Evolutionary conservation across 2,888 invertebrate species (phyloP).

Genomic region (Orchesella flavescens): DNA sequence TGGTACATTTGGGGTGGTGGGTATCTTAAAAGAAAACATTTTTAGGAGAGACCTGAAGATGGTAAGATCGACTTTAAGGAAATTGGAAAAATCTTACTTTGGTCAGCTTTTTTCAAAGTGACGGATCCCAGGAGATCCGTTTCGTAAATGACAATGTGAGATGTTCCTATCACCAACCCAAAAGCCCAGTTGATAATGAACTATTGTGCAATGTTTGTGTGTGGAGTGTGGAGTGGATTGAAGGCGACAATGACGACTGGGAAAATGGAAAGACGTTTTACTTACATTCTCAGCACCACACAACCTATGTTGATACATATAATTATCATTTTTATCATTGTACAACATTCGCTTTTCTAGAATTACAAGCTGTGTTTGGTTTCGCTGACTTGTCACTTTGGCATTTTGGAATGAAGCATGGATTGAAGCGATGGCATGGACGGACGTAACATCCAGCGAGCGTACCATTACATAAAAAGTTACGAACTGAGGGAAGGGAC

Average conservation of each 20-base stretch:
- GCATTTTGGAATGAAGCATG: constrained; percentile 43
- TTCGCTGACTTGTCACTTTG: constrained; percentile 59
- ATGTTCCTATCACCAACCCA: background rate
- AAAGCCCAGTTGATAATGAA: constrained; percentile 2
- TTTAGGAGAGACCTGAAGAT: background rate
- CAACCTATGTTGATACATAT: constrained; percentile 2
- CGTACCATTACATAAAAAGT: constrained; percentile 36
- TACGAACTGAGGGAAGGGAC: background rate
- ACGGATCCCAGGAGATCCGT: constrained; percentile 40
- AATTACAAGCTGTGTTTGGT: constrained; percentile 54
- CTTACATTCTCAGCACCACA: too few relatives aligned
- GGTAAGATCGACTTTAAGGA: background rate
- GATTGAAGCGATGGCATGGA: constrained; percentile 31
- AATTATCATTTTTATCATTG: constrained; percentile 43
- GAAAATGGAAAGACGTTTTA: too few relatives aligned
- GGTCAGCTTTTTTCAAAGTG: constrained; percentile 14
- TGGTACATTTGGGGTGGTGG: background rate
- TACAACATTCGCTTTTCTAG: constrained; percentile 46
- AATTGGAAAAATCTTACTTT: constrained; percentile 2
- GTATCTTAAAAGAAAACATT: background rate
- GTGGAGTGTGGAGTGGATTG: too few relatives aligned
- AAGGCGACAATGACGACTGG: too few relatives aligned
- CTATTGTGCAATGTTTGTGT: background rate
- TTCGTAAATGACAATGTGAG: constrained; percentile 24
- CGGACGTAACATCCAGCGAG: background rate